phyloP scores from a whole-genome alignment of 2,113 vertebrate genomes.

The Eulemur macaco region DNA sequence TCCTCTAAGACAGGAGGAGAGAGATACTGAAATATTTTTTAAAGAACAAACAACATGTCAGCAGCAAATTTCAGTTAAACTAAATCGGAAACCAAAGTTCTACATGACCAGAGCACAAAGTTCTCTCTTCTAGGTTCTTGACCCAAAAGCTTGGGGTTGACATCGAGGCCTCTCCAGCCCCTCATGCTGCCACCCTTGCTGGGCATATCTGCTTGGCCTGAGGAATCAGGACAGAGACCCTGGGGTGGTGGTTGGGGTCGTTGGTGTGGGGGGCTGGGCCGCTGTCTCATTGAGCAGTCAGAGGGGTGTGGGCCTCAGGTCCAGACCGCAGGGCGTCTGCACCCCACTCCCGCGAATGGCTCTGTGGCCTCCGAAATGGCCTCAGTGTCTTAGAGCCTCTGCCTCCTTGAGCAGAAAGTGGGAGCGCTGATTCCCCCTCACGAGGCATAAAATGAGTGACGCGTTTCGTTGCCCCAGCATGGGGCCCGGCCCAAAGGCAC shows the following conservation, averaged over 20 bases:
- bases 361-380: background rate
- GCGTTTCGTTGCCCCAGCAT: rapidly evolving
- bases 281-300: background rate
- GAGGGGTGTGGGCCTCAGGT: background rate
- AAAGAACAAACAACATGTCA: constrained; percentile 66
- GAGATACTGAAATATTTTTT: background rate
- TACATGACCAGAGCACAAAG: background rate
- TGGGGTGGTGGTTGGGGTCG: background rate
- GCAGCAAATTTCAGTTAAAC: constrained; percentile 65
- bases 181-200: background rate
- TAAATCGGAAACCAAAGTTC: constrained; percentile 30
- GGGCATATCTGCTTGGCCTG: background rate
- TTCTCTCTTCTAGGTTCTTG: background rate
- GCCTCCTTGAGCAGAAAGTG: background rate
- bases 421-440: background rate
- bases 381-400: background rate
- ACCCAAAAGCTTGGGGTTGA: background rate
- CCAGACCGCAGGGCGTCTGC: background rate
- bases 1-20: constrained; percentile 53
- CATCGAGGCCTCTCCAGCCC: background rate
- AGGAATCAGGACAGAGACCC: background rate
- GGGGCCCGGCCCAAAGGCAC: background rate
- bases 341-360: background rate
- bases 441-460: background rate
- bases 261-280: background rate